Conservation (phyloP, 2,797 vertebrate species). For the Tokudaia tokunoshimensis region DNA sequence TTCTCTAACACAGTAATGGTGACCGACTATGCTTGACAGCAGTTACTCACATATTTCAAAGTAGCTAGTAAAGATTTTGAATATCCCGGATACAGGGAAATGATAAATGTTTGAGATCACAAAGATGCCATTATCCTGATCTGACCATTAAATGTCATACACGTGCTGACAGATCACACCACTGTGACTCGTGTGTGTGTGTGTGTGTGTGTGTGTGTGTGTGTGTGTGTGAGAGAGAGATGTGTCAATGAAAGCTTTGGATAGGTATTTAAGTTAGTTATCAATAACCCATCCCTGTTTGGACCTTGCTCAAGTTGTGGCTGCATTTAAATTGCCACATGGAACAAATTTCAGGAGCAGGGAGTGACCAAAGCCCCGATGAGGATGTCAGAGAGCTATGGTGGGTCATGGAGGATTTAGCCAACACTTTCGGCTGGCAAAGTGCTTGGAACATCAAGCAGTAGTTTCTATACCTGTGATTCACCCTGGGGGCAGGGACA, state of each 20-base stretch:
- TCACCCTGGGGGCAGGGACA: not conserved
- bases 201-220: not conserved
- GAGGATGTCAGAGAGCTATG: not conserved
- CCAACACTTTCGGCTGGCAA: not conserved
- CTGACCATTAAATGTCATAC: not conserved
- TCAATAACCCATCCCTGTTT: not conserved
- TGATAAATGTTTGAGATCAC: not conserved
- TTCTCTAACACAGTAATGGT: too few relatives aligned
- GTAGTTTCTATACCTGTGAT: not conserved
- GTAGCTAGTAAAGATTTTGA: not conserved
- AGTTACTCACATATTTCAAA: not conserved
- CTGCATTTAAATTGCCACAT: not conserved
- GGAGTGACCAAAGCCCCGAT: not conserved
- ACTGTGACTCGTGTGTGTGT: not conserved
- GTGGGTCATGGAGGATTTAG: not conserved
- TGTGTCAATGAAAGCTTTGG: not conserved
- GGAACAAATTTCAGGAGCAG: not conserved
- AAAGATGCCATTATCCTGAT: not conserved
- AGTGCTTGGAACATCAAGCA: not conserved
- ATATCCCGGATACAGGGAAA: not conserved
- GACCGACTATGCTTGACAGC: not conserved
- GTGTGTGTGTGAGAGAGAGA: not conserved
- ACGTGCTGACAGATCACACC: not conserved
- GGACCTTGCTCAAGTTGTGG: not conserved
- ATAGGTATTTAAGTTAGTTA: not conserved